These are phyloP conservation scores for Bothrops jararaca DNA, from an alignment of 2,113 vertebrate genomes.

Conservation along the genomic window DNA sequence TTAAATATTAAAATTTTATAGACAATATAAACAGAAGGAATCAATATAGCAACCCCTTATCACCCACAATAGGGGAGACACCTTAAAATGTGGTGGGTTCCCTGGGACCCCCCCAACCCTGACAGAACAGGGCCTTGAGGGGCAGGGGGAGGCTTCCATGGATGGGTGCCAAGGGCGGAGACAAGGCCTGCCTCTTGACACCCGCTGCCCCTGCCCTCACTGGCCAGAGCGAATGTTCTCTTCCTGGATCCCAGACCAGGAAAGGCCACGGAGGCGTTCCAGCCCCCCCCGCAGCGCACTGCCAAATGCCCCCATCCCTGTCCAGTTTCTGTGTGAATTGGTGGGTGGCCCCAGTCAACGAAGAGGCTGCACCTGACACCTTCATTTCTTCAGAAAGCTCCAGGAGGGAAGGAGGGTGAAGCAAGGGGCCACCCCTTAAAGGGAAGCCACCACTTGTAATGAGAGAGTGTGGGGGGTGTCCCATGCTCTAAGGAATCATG, in stretches of 20 bases:
- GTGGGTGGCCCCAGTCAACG: background rate
- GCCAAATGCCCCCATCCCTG: background rate
- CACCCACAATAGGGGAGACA: background rate
- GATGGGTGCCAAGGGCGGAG: background rate
- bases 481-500: background rate
- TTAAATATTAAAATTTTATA: background rate
- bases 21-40: background rate
- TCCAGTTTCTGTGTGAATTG: background rate
- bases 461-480: background rate
- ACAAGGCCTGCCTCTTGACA: background rate
- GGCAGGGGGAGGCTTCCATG: background rate
- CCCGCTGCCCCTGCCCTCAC: too few species aligned
- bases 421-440: background rate
- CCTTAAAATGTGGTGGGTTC: background rate
- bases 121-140: background rate
- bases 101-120: background rate
- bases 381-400: background rate
- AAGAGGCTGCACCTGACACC: background rate
- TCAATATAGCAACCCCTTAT: background rate
- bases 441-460: background rate
- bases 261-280: background rate
- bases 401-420: background rate
- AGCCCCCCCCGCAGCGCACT: background rate
- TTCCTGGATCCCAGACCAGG: background rate
- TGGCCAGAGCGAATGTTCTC: background rate